These are phyloP conservation scores for Stenotaenia linearis DNA, from an alignment of 2,888 invertebrate genomes.

Conservation along the genomic window DNA sequence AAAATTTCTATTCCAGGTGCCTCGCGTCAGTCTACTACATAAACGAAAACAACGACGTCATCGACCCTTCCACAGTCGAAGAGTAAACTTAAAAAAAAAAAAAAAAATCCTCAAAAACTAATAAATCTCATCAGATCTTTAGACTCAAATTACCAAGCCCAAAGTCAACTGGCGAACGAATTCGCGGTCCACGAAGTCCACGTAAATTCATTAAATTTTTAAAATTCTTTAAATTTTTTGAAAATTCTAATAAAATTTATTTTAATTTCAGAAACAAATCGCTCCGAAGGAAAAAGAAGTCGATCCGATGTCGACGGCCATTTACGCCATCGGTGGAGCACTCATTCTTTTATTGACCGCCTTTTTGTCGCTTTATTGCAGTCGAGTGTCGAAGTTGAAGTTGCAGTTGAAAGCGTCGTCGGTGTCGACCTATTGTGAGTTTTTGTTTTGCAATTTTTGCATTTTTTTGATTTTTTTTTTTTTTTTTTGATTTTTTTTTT, in stretches of 20 bases:
- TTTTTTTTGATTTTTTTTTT: no score
- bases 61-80: background rate
- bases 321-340: background rate
- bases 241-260: background rate
- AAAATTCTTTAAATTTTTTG: background rate
- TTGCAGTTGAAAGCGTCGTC: background rate
- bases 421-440: background rate
- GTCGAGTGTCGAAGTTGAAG: background rate
- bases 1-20: background rate
- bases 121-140: background rate
- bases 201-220: background rate
- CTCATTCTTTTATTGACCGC: background rate
- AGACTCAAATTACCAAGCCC: background rate
- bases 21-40: background rate
- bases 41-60: background rate
- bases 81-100: no score
- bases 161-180: background rate
- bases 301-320: background rate
- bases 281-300: background rate
- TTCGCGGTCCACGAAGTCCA: background rate
- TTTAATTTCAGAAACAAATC: background rate
- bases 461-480: no score
- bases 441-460: no score
- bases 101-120: no score
- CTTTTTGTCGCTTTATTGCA: background rate